Conservation (phyloP, 2,797 vertebrate genomes). For the Macroramphosus scolopax region DNA sequence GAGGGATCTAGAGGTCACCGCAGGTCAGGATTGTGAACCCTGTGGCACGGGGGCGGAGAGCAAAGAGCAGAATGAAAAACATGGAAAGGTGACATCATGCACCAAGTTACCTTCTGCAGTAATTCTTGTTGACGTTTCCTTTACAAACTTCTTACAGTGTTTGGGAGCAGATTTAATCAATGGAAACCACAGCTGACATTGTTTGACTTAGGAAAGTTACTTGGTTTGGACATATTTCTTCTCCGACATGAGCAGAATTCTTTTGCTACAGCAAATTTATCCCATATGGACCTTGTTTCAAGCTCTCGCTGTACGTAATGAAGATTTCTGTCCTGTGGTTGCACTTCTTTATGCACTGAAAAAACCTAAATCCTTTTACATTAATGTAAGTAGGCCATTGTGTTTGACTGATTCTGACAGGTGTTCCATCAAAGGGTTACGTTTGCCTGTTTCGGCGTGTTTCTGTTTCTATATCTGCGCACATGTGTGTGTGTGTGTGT, state of each 20-base stretch:
- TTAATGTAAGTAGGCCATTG: slow-evolving; percentile 37
- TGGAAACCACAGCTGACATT: slow-evolving; percentile 43
- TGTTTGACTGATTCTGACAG: slow-evolving; percentile 54
- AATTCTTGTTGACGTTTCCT: slow-evolving; percentile 38
- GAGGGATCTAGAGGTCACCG: slow-evolving; percentile 30
- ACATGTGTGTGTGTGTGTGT: slow-evolving; percentile 16
- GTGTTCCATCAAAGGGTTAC: slow-evolving; percentile 44
- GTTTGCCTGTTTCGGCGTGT: slow-evolving; percentile 45
- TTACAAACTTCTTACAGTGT: slow-evolving; percentile 50
- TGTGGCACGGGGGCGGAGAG: slow-evolving; percentile 19
- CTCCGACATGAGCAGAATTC: slow-evolving; percentile 29
- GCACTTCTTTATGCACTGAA: slow-evolving; percentile 31
- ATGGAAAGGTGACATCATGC: slow-evolving; percentile 30
- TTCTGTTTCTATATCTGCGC: slow-evolving; percentile 18
- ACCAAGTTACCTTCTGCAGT: slow-evolving; percentile 15
- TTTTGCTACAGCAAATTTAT: slow-evolving; percentile 34
- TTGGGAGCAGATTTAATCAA: slow-evolving; percentile 26
- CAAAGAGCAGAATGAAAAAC: too few relatives aligned
- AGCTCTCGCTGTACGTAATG: slow-evolving; percentile 21
- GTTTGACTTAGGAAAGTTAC: slow-evolving; percentile 65
- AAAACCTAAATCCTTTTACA: too few relatives aligned
- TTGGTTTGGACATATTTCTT: slow-evolving; percentile 19
- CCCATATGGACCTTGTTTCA: slow-evolving; percentile 34
- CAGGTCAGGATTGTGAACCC: slow-evolving; percentile 32
- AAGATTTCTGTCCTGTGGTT: slow-evolving; percentile 32